phyloP scores from a whole-genome alignment of 1,140 invertebrate genomes.

The Dendroctonus valens region DNA sequence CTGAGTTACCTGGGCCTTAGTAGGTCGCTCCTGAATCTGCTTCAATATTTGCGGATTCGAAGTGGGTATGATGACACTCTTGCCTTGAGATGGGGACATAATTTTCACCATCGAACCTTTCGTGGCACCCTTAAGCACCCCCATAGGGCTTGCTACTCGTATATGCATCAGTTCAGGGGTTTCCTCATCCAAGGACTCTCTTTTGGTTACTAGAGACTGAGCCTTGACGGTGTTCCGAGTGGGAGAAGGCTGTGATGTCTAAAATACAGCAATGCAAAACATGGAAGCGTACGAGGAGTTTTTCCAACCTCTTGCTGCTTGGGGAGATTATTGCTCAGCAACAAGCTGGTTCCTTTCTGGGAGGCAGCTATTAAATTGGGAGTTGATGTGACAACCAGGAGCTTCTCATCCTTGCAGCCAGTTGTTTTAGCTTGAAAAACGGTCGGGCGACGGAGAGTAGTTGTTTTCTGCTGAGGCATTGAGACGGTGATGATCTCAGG shows the following conservation, averaged over 20 bases:
- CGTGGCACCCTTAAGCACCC: conserved; percentile 12
- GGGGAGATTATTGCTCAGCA: conserved; percentile 36
- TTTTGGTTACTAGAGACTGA: conserved; percentile 14
- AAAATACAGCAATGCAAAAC: not conserved
- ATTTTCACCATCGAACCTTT: conserved; percentile 45
- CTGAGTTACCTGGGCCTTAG: conserved; percentile 38
- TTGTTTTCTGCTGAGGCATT: conserved; percentile 18
- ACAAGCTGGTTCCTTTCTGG: conserved; percentile 33
- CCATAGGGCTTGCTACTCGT: conserved; percentile 16
- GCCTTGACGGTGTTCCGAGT: conserved; percentile 5
- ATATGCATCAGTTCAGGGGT: conserved; percentile 22
- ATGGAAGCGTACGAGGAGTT: too few species aligned
- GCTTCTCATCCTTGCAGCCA: conserved; percentile 17
- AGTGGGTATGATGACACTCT: conserved; percentile 47
- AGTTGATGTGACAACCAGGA: conserved; percentile 5
- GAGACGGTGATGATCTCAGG: conserved; percentile 14
- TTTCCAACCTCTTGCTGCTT: conserved; percentile 24
- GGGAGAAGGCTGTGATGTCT: conserved; percentile 7
- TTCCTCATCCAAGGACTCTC: conserved; percentile 15
- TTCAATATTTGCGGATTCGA: conserved; percentile 41
- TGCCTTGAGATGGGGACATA: conserved; percentile 45
- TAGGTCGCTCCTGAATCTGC: conserved; percentile 40
- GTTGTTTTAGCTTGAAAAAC: conserved; percentile 15
- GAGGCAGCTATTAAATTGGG: conserved; percentile 30
- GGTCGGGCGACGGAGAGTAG: conserved; percentile 11